Percentiles rank a stretch among this genome's conserved stretches.
Conservation (phyloP, 2,113 vertebrate species). For the Morone saxatilis region DNA sequence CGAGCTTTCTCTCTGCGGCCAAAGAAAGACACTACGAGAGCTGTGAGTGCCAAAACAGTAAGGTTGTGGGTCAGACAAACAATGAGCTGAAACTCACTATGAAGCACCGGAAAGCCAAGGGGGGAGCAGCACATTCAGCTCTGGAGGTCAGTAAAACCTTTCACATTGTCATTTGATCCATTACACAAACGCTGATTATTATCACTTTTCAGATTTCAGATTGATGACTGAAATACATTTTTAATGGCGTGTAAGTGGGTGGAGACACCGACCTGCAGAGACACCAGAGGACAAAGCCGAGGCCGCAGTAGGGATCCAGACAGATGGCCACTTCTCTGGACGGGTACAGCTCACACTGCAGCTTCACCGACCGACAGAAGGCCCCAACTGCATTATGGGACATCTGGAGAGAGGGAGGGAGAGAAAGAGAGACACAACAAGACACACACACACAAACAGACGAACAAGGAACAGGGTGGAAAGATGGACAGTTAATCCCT, state of each 20-base stretch:
- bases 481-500: conserved; percentile 3
- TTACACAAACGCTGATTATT: neutral
- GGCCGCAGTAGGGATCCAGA: conserved; percentile 98
- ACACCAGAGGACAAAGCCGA: conserved; percentile 99
- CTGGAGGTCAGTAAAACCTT: no score
- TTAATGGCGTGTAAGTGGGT: neutral
- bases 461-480: conserved; percentile 18
- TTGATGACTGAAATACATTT: no score
- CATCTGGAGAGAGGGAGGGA: conserved; percentile 87
- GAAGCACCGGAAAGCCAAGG: no score
- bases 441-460: conserved; percentile 43
- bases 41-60: no score
- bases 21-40: no score
- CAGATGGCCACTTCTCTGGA: conserved; percentile 99
- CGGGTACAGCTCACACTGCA: conserved; percentile 99
- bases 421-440: neutral
- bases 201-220: neutral
- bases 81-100: neutral
- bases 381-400: conserved; percentile 99
- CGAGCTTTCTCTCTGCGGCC: no score
- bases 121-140: no score
- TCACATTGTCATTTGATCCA: no score
- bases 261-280: conserved; percentile 92
- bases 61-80: neutral
- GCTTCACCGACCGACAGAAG: conserved; percentile 99